phyloP scores from a whole-genome alignment of 2,888 invertebrate genomes.

The Laothoe populi region DNA sequence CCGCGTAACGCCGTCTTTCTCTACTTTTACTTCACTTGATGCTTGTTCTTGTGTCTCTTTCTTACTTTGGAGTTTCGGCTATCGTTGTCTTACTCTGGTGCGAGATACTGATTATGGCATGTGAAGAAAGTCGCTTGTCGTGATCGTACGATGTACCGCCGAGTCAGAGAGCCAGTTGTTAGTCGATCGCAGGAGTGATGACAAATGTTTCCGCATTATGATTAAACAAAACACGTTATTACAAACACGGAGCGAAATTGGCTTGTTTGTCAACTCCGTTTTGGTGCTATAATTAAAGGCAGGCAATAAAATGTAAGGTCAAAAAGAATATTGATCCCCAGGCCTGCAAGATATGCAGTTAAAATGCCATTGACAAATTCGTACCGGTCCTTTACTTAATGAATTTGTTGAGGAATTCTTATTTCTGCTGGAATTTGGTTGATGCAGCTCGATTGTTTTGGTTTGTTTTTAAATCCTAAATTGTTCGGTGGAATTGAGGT shows the following conservation, averaged over 20 bases:
- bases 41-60: constrained; percentile 60
- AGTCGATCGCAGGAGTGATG: constrained; percentile 41
- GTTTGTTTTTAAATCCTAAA: constrained; percentile 58
- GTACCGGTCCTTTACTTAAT: constrained; percentile 57
- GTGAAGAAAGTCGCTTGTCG: constrained; percentile 72
- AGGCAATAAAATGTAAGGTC: constrained; percentile 10
- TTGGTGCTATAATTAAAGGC: constrained; percentile 13
- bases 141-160: constrained; percentile 41
- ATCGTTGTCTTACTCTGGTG: constrained; percentile 47
- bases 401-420: constrained; percentile 65
- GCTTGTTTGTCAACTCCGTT: constrained; percentile 27
- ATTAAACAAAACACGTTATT: constrained; percentile 6
- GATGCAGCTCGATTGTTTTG: constrained; percentile 45
- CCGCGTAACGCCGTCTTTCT: constrained; percentile 62
- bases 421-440: constrained; percentile 56
- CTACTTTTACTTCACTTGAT: constrained; percentile 59
- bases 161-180: constrained; percentile 9
- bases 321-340: constrained; percentile 2
- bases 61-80: constrained; percentile 34
- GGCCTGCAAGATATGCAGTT: constrained; percentile 29
- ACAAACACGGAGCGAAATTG: constrained; percentile 22
- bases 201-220: constrained; percentile 58
- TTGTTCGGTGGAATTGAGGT: constrained; percentile 66
- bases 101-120: constrained; percentile 65
- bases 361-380: constrained; percentile 66